A percentile compares a stretch with the other conserved stretches of the same genome.
Evolutionary conservation across 2,113 vertebrate genomes (phyloP).

Genomic region (Dasypus novemcinctus): DNA sequence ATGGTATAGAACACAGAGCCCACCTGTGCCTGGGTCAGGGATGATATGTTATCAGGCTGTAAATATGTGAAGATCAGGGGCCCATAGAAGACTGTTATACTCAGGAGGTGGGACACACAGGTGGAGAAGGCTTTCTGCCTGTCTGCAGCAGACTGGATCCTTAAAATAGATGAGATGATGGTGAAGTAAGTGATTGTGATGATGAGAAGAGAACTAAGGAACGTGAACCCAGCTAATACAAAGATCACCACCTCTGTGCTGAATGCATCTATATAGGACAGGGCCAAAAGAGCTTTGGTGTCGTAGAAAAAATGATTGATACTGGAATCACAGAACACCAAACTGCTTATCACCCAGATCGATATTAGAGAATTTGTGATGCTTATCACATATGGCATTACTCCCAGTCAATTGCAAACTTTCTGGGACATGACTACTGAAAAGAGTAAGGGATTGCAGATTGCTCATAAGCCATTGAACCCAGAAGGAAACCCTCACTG

Average conservation of each 20-base stretch:
- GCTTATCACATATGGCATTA: neutral
- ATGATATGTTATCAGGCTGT: neutral
- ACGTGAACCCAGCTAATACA: neutral
- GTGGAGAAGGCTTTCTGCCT: no score
- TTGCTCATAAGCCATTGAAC: neutral
- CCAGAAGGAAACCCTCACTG: neutral
- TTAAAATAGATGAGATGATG: constrained; percentile 12
- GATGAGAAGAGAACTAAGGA: neutral
- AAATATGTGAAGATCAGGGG: constrained; percentile 37
- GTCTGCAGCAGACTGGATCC: neutral
- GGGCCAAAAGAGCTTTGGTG: neutral
- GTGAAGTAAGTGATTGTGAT: neutral
- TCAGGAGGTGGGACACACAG: constrained; percentile 17
- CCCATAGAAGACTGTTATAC: constrained; percentile 12
- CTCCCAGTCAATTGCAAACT: neutral
- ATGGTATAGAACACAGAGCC: no score
- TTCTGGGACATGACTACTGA: neutral
- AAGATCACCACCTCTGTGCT: neutral
- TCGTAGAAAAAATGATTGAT: neutral
- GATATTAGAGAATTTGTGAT: neutral
- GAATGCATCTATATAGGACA: neutral
- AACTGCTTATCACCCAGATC: neutral
- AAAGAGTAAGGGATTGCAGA: neutral
- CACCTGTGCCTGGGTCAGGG: no score
- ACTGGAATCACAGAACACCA: neutral